Conservation (phyloP, 1,140 invertebrate genomes). For the Aphaenogaster floridana region DNA sequence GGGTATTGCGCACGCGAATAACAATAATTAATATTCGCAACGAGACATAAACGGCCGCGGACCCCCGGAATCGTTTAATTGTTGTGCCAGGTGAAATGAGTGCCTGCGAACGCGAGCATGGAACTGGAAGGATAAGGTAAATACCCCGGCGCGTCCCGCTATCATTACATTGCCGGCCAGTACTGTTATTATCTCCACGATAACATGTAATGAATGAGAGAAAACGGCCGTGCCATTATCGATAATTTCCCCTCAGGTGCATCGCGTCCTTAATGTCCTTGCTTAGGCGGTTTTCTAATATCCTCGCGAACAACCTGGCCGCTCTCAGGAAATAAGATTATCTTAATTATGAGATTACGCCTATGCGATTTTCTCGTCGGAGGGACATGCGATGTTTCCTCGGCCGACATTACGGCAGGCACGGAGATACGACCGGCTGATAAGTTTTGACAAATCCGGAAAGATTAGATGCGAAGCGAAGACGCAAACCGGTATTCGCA, state of each 20-base stretch:
- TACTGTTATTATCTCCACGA: conserved; percentile 75
- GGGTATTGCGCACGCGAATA: conserved; percentile 49
- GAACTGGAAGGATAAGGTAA: conserved; percentile 68
- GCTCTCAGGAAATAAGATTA: conserved; percentile 67
- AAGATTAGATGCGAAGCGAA: background rate
- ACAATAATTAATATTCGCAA: conserved; percentile 73
- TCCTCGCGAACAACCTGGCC: conserved; percentile 35
- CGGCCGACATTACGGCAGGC: background rate
- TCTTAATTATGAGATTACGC: conserved; percentile 37
- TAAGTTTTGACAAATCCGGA: conserved; percentile 38
- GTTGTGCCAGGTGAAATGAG: conserved; percentile 61
- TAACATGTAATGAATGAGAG: conserved; percentile 77
- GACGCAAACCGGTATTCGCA: background rate
- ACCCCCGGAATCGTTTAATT: conserved; percentile 62
- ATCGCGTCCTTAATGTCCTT: conserved; percentile 73
- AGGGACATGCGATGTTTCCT: background rate
- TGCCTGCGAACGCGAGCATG: conserved; percentile 44
- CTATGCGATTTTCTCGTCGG: background rate
- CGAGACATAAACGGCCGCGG: conserved; percentile 32
- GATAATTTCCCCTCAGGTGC: conserved; percentile 77
- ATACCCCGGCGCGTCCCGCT: conserved; percentile 61
- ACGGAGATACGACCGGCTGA: conserved; percentile 1
- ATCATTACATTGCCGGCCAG: conserved; percentile 70
- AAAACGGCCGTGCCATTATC: conserved; percentile 77
- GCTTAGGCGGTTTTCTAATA: conserved; percentile 76